Base-by-base conservation (phyloP, 2,888 invertebrate genomes). In the Heliconius sara region DNA sequence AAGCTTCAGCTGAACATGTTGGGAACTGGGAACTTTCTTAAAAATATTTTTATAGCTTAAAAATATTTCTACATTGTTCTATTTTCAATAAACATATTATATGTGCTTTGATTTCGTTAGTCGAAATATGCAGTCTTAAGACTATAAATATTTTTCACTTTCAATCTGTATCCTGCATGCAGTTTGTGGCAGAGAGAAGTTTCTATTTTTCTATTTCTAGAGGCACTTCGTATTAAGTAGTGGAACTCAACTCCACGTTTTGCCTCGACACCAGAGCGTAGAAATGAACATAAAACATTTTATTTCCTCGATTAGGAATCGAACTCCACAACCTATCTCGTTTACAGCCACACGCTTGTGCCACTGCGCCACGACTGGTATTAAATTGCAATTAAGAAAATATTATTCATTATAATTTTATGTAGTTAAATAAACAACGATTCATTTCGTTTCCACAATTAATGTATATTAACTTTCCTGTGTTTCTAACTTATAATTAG, bases 1-100 rank as follows among this genome's bases (percentile, higher is more conserved):
- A 91, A 87, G 88, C 88, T 87, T 89, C 86, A 87, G 85, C 87
- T 88, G 88, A 88, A 89, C 88, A 88, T 89, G 89, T 91, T 90
- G 90, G 91, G 91, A 68, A 43, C 43, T 91, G 89, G 85, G 89
- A 88, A 87, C 85, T 85, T 87, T 87, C 43, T 70, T 25, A n/a
- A 70, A 70, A 70, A 70, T 70, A 70, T 70, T 70, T 68, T 70
- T 43, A 25, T 70, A 43, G 43, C 43, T 25, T 22, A 68, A 70
- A 43, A 70, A 43, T 47, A 43, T 70, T 70, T 70, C 43, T 70
- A 9, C 25, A 9, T 43, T 70, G 16, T 70, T 47, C 6, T 68
- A 70, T 70, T 70, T 16, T 7, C n/a, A 43, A 6, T 39, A 39
- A 67, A 52, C 0, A 52, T 57, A 3, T n/a, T 57, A 22, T n/a